Evolutionary conservation across 2,888 invertebrate species (phyloP).

Genomic region (Campaea margaritaria): DNA sequence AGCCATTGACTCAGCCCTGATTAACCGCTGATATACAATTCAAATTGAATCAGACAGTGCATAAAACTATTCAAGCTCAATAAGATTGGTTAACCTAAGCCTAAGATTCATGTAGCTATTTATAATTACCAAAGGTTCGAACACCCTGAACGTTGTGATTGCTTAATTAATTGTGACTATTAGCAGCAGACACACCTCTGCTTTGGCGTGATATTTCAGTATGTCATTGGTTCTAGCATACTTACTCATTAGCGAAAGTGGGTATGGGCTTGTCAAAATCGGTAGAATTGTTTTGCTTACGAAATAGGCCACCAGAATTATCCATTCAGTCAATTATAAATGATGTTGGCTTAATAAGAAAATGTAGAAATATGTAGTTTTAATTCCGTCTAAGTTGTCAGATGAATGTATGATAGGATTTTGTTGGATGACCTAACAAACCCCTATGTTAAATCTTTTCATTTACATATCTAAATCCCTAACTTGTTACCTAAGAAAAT

Average conservation of each 20-base stretch:
- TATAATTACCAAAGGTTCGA: conserved; percentile 18
- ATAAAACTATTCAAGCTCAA: conserved; percentile 26
- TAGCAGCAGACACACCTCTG: conserved; percentile 22
- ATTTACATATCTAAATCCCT: too few species aligned
- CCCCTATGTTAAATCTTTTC: too few species aligned
- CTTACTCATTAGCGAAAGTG: conserved; percentile 62
- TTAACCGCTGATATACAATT: conserved; percentile 4
- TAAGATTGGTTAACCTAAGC: conserved; percentile 23
- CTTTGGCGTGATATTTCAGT: conserved; percentile 32
- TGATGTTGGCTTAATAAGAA: neutral
- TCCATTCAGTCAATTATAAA: too few species aligned
- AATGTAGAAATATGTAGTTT: too few species aligned
- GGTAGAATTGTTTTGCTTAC: conserved; percentile 20
- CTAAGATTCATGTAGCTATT: conserved; percentile 21
- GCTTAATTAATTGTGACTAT: conserved; percentile 27
- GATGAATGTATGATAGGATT: too few species aligned
- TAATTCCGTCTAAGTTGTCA: too few species aligned
- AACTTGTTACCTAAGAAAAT: too few species aligned
- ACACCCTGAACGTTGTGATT: conserved; percentile 11
- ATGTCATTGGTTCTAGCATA: conserved; percentile 37
- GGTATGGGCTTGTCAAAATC: conserved; percentile 37
- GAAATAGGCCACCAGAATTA: too few species aligned
- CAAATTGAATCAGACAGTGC: conserved; percentile 8
- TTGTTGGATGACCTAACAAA: too few species aligned
- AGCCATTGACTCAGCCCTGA: neutral